phyloP scores from a whole-genome alignment of 2,797 vertebrate genomes.

The Myotis daubentonii region DNA sequence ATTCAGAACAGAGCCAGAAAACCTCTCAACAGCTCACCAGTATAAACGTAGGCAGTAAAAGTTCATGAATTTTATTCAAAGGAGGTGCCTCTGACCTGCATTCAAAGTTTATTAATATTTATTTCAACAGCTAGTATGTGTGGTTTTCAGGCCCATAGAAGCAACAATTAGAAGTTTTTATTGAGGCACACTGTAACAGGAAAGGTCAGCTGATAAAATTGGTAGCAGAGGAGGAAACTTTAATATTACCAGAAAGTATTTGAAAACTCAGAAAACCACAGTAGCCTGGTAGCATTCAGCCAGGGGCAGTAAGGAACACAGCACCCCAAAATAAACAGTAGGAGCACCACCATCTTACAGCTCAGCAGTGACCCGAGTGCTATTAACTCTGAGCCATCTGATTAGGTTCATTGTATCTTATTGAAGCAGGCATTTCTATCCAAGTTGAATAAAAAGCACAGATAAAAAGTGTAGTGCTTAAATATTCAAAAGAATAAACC shows the following conservation, averaged over 20 bases:
- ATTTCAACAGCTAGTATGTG: background rate
- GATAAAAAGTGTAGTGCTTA: background rate
- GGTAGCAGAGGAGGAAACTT: background rate
- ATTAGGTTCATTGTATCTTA: background rate
- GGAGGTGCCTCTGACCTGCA: background rate
- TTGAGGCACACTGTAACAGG: background rate
- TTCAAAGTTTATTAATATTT: background rate
- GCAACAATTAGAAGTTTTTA: background rate
- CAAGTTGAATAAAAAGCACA: background rate
- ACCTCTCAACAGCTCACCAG: background rate
- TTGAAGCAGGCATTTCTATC: background rate
- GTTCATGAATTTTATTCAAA: constrained; percentile 28
- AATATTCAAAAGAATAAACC: background rate
- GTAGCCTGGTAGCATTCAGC: background rate
- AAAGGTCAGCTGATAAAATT: background rate
- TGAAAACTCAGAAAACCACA: background rate
- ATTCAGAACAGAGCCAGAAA: background rate
- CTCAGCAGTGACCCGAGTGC: background rate
- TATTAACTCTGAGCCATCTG: background rate
- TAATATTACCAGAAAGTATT: background rate
- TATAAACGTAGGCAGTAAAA: background rate
- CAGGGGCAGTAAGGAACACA: background rate
- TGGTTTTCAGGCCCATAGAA: background rate
- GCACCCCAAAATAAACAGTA: background rate
- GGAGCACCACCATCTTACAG: background rate